Conservation (phyloP, 2,888 invertebrate genomes). For the Caenorhabditis wallacei region DNA sequence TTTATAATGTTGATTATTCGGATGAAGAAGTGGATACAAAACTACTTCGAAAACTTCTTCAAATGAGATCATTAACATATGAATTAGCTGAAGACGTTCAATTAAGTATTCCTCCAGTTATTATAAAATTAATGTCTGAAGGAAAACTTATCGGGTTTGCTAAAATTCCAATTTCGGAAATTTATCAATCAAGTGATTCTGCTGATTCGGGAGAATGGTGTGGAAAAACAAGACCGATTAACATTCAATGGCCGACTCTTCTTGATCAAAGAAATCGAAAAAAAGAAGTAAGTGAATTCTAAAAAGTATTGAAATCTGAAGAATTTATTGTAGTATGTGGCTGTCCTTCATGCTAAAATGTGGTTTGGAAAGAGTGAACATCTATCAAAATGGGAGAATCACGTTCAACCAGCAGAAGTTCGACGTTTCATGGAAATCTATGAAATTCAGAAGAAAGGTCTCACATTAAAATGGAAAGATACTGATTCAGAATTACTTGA, state of each 20-base stretch:
- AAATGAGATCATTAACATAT: slow-evolving; percentile 32
- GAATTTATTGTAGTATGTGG: slow-evolving; percentile 67
- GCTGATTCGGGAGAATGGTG: slow-evolving; percentile 69
- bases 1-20: slow-evolving; percentile 48
- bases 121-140: slow-evolving; percentile 77
- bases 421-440: slow-evolving; percentile 77
- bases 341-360: slow-evolving; percentile 75
- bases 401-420: slow-evolving; percentile 73
- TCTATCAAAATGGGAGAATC: slow-evolving; percentile 58
- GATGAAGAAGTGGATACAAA: slow-evolving; percentile 57
- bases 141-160: slow-evolving; percentile 76
- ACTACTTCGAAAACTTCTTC: slow-evolving; percentile 41
- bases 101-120: slow-evolving; percentile 74
- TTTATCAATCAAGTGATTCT: slow-evolving; percentile 65
- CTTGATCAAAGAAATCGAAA: slow-evolving; percentile 61
- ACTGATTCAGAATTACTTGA: slow-evolving; percentile 27
- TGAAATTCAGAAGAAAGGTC: slow-evolving; percentile 46
- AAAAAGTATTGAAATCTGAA: not conserved
- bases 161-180: slow-evolving; percentile 73
- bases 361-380: slow-evolving; percentile 74
- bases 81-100: slow-evolving; percentile 61
- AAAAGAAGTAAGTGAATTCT: slow-evolving; percentile 60
- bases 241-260: slow-evolving; percentile 67
- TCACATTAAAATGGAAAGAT: slow-evolving; percentile 42
- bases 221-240: slow-evolving; percentile 64